Percentiles rank a stretch among this genome's conserved stretches.
Conservation (phyloP, 2,113 vertebrate genomes). For the Meles meles region DNA sequence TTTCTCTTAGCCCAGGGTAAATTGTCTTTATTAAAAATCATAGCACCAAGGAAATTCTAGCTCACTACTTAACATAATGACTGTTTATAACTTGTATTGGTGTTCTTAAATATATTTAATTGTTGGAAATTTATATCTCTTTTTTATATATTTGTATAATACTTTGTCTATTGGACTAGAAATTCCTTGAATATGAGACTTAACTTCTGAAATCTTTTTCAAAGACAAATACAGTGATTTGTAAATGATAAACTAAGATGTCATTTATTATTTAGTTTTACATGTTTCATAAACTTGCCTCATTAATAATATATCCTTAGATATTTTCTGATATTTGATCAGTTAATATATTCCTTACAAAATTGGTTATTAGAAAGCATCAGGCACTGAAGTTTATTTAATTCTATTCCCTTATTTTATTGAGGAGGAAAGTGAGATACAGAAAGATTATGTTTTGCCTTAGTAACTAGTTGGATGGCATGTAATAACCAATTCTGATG, state of each 20-base stretch:
- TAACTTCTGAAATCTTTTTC: background rate
- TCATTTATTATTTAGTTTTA: background rate
- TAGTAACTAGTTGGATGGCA: background rate
- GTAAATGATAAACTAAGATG: background rate
- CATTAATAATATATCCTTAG: background rate
- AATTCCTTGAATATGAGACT: background rate
- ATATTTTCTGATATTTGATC: background rate
- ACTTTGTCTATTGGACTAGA: background rate
- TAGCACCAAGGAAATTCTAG: background rate
- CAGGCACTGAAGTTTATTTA: background rate
- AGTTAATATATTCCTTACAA: background rate
- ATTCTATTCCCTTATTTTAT: background rate
- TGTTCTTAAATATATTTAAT: background rate
- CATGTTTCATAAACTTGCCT: background rate
- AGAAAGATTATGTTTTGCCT: background rate
- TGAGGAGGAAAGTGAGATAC: background rate
- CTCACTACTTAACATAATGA: background rate
- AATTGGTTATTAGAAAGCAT: background rate
- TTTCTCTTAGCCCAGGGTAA: background rate
- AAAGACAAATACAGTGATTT: background rate
- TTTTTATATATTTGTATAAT: background rate
- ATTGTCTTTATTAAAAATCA: background rate
- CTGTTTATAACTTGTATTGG: background rate
- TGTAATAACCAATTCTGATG: background rate
- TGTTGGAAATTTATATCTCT: background rate